These are phyloP conservation scores for Sphyrna mokarran DNA, from an alignment of 2,113 vertebrate species.

Conservation along the genomic window DNA sequence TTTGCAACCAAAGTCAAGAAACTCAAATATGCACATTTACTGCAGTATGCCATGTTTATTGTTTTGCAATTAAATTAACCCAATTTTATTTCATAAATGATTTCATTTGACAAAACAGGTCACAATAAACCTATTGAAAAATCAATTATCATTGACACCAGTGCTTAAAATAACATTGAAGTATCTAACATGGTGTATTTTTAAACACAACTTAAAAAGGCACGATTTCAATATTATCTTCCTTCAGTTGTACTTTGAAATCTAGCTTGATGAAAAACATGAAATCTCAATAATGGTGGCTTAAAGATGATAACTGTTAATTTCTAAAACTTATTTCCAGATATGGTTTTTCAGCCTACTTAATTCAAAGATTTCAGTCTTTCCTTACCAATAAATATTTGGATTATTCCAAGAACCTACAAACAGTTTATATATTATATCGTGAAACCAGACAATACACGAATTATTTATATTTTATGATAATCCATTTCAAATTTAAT, in stretches of 20 bases:
- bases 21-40: background rate
- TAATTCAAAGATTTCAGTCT: background rate
- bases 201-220: background rate
- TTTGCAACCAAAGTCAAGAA: background rate
- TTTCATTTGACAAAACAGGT: background rate
- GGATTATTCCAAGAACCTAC: background rate
- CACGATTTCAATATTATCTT: background rate
- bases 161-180: background rate
- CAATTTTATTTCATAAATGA: background rate
- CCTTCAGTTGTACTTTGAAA: background rate
- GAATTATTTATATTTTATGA: slow-evolving; percentile 6
- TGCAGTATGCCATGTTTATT: background rate
- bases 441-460: background rate
- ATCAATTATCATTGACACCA: background rate
- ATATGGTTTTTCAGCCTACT: background rate
- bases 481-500: background rate
- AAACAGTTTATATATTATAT: background rate
- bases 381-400: background rate
- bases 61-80: background rate
- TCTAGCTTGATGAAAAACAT: background rate
- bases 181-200: background rate
- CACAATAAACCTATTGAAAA: background rate
- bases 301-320: background rate
- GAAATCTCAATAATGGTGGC: background rate
- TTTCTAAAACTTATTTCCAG: background rate